Percentiles rank a stretch among this genome's conserved stretches.
Evolutionary conservation across 2,888 invertebrate genomes (phyloP).

Genomic region (Leptinotarsa peninsularis): DNA sequence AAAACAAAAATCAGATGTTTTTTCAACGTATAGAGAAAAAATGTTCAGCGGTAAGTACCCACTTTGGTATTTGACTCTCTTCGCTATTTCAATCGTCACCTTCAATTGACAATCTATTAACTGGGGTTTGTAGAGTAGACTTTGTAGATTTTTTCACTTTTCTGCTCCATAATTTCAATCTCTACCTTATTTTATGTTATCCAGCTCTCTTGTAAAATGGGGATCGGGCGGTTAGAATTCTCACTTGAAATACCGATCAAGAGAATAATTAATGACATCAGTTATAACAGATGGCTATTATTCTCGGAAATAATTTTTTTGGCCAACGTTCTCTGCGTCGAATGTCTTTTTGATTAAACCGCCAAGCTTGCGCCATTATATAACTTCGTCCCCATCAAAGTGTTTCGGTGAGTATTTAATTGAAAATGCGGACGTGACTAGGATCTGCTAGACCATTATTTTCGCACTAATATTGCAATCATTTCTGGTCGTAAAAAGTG

Average conservation of each 20-base stretch:
- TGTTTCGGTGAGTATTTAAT: background rate
- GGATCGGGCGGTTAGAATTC: no score
- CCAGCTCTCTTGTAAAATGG: no score
- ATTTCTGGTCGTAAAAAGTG: background rate
- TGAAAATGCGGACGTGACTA: conserved; percentile 13
- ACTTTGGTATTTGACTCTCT: no score
- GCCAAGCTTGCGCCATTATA: background rate
- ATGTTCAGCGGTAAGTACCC: no score
- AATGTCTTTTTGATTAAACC: background rate
- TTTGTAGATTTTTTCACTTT: no score
- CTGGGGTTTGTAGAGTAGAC: no score
- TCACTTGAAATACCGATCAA: background rate
- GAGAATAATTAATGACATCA: background rate
- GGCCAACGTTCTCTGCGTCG: background rate
- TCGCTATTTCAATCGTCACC: no score
- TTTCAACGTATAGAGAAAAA: no score
- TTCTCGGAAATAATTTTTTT: background rate
- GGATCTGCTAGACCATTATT: conserved; percentile 12
- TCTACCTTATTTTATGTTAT: no score
- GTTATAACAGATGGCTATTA: background rate
- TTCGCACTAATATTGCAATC: conserved; percentile 4
- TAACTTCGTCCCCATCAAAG: background rate
- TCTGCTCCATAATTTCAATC: no score
- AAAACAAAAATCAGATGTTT: no score
- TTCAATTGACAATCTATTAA: no score